Conservation (phyloP, 2,113 vertebrate genomes). For the Manacus vitellinus region DNA sequence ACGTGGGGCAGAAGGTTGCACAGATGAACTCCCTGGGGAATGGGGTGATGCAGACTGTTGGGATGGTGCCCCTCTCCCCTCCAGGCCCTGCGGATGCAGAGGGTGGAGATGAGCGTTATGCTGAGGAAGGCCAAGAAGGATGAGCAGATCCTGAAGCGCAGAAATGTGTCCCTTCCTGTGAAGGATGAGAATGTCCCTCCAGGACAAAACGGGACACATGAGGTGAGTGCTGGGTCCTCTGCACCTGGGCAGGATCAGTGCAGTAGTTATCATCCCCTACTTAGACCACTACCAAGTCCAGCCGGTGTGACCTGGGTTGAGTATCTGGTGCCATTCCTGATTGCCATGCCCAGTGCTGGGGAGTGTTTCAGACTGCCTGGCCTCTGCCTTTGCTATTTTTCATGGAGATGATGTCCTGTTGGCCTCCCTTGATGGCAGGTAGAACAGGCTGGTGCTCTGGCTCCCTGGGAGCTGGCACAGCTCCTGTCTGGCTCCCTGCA, state of each 20-base stretch:
- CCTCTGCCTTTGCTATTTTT: not conserved
- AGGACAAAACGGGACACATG: not conserved
- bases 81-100: constrained; percentile 81
- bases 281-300: not conserved
- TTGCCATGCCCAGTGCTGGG: accelerated
- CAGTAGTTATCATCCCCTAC: no score
- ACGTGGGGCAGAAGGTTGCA: accelerated
- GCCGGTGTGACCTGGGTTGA: not conserved
- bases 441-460: constrained; percentile 24
- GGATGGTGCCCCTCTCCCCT: not conserved
- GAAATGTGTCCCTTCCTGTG: constrained; percentile 68
- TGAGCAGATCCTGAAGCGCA: constrained; percentile 85
- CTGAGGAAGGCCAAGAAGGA: constrained; percentile 87
- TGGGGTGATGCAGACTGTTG: accelerated
- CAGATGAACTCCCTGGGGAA: not conserved
- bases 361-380: not conserved
- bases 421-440: not conserved
- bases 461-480: not conserved
- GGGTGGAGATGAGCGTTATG: constrained; percentile 75
- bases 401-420: not conserved
- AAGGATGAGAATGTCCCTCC: constrained; percentile 53
- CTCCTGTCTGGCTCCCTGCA: constrained; percentile 19
- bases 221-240: not conserved
- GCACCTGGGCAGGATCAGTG: not conserved
- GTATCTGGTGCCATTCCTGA: not conserved